phyloP scores from a whole-genome alignment of 64 coral and sea anemone genomes.

The Anthopleura sola region DNA sequence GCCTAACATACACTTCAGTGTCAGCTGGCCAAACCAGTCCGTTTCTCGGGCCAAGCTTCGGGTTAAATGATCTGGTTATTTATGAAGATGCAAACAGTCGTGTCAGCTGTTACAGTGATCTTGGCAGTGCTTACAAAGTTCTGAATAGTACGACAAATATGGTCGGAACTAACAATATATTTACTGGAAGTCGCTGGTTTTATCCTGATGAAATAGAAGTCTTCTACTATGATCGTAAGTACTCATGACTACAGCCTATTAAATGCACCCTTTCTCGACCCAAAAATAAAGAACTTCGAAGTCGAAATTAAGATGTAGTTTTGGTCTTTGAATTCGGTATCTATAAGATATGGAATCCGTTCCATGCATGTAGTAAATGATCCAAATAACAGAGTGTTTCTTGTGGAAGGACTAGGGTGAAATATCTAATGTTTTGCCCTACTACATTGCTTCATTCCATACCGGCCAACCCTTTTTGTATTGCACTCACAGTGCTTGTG shows the following conservation, averaged over 20 bases:
- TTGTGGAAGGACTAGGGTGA: no score
- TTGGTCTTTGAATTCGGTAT: no score
- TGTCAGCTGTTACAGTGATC: neutral
- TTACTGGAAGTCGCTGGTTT: slow-evolving; percentile 22
- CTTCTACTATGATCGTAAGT: slow-evolving; percentile 45
- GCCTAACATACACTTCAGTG: neutral
- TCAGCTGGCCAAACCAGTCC: slow-evolving; percentile 5
- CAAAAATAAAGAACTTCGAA: no score
- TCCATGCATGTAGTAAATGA: no score
- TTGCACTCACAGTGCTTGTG: no score
- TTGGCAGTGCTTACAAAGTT: slow-evolving; percentile 16
- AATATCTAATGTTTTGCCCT: no score
- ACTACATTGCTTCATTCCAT: no score
- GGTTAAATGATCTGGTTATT: slow-evolving; percentile 24
- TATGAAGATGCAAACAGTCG: slow-evolving; percentile 19
- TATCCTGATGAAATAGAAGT: slow-evolving; percentile 47
- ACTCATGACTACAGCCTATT: neutral
- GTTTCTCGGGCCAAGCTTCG: slow-evolving; percentile 44
- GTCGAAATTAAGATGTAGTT: no score
- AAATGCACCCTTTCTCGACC: no score
- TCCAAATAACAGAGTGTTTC: no score
- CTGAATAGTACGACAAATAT: neutral
- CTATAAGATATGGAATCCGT: no score
- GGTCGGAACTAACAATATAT: neutral
- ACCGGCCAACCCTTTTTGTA: no score